phyloP scores from a whole-genome alignment of 2,113 vertebrate species.

The Malurus elegans region DNA sequence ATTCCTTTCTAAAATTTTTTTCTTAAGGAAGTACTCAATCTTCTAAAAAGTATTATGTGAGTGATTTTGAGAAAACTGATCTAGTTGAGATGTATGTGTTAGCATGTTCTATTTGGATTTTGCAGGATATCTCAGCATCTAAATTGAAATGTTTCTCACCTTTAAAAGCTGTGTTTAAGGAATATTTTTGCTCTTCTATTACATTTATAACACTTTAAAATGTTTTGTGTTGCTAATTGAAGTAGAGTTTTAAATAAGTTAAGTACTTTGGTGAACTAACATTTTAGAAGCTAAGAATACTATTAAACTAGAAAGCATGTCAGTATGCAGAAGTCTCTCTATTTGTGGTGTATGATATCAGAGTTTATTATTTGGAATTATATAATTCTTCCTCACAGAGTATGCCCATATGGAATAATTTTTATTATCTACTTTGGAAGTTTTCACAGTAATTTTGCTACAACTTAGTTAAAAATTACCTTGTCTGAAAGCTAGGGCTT shows the following conservation, averaged over 20 bases:
- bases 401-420: slow-evolving; percentile 1
- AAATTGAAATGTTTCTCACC: neutral
- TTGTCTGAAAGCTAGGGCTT: neutral
- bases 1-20: neutral
- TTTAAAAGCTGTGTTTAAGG: neutral
- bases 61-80: neutral
- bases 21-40: neutral
- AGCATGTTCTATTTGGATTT: neutral
- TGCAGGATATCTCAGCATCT: neutral
- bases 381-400: neutral
- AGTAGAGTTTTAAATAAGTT: neutral
- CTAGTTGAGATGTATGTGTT: neutral
- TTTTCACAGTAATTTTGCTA: slow-evolving; percentile 29
- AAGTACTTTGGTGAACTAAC: neutral
- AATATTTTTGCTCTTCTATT: neutral
- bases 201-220: neutral
- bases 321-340: neutral
- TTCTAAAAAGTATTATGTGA: neutral
- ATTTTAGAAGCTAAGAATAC: neutral
- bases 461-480: slow-evolving; percentile 51
- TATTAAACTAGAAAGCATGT: neutral
- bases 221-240: neutral
- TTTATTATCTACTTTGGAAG: slow-evolving; percentile 10
- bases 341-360: neutral
- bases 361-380: slow-evolving; percentile 13